These are phyloP conservation scores for Trinectes maculatus DNA, from an alignment of 2,113 vertebrate genomes.

Conservation along the genomic window DNA sequence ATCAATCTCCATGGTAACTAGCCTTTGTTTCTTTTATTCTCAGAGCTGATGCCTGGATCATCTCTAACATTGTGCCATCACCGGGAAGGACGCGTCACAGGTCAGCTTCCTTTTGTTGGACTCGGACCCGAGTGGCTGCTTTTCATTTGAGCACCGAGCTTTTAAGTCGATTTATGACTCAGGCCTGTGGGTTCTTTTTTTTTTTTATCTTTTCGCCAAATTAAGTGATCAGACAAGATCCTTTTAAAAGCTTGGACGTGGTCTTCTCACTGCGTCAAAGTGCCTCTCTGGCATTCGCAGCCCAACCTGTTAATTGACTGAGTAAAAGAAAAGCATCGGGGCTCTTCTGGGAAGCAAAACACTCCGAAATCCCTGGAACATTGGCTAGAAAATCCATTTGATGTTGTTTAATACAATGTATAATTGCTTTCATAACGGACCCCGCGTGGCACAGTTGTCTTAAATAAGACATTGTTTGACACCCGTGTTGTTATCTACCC, in stretches of 20 bases:
- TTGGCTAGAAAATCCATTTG: slow-evolving; percentile 14
- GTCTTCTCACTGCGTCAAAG: slow-evolving; percentile 25
- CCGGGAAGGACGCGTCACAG: no score
- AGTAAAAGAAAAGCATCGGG: background rate
- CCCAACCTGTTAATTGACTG: slow-evolving; percentile 18
- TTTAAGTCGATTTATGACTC: no score
- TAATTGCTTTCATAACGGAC: slow-evolving; percentile 26
- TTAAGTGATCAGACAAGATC: background rate
- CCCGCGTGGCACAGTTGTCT: slow-evolving; percentile 31
- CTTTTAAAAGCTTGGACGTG: background rate
- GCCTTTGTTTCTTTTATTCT: no score
- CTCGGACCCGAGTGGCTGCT: no score
- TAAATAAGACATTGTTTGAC: slow-evolving; percentile 32
- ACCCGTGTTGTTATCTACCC: slow-evolving; percentile 45
- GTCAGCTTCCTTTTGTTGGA: no score
- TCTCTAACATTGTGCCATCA: no score
- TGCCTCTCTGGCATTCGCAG: background rate
- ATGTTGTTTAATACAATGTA: slow-evolving; percentile 18
- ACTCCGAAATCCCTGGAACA: background rate
- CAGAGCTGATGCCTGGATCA: no score
- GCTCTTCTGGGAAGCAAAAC: slow-evolving; percentile 3
- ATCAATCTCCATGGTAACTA: no score
- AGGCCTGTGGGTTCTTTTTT: no score
- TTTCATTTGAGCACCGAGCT: no score
- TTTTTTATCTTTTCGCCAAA: no score